These are phyloP conservation scores for Euura lappo DNA, from an alignment of 1,140 invertebrate species.

Conservation along the genomic window DNA sequence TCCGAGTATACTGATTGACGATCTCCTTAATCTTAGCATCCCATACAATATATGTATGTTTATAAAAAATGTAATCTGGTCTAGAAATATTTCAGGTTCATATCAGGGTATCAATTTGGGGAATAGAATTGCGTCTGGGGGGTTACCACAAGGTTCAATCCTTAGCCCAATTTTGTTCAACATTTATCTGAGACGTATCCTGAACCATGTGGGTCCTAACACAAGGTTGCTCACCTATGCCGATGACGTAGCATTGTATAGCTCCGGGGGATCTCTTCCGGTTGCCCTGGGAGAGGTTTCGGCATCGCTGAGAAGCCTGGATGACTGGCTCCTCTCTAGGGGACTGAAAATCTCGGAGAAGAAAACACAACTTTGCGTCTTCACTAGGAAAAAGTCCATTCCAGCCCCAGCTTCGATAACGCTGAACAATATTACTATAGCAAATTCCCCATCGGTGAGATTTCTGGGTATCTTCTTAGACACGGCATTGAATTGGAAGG, in stretches of 20 bases:
- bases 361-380: not conserved
- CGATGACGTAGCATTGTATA: not conserved
- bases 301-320: not conserved
- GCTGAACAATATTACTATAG: not conserved
- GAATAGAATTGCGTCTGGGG: not conserved
- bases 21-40: not conserved
- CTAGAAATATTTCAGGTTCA: not conserved
- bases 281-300: not conserved
- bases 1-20: conserved; percentile 6
- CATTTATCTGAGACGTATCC: not conserved
- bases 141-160: not conserved
- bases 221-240: not conserved
- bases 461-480: not conserved
- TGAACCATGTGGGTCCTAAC: not conserved
- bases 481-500: not conserved
- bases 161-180: not conserved
- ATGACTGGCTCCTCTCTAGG: not conserved
- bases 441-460: not conserved
- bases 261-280: not conserved
- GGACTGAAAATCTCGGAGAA: not conserved
- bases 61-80: not conserved
- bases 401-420: not conserved
- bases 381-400: not conserved
- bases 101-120: not conserved
- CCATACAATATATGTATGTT: not conserved